Conservation (phyloP, 2,797 vertebrate genomes). For the Dromococcyx pavoninus region DNA sequence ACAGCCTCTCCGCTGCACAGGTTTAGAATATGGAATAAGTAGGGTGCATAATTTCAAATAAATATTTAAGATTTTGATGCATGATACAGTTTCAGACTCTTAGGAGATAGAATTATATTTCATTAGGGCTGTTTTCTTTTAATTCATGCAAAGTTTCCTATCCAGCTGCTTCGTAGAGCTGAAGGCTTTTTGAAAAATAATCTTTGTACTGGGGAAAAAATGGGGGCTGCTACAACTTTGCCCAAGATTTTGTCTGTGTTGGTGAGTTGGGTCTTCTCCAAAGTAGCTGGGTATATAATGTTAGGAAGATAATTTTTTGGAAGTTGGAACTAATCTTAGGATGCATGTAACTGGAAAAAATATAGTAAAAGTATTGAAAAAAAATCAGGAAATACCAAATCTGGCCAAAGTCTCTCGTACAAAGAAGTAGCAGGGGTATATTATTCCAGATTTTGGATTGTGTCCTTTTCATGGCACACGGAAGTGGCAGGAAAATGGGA, state of each 20-base stretch:
- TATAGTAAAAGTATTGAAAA: not conserved
- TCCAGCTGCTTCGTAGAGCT: not conserved
- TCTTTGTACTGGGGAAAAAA: not conserved
- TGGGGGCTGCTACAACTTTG: not conserved
- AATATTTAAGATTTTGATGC: conserved; percentile 80
- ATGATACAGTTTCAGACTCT: conserved; percentile 68
- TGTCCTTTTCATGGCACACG: not conserved
- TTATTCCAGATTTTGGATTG: not conserved
- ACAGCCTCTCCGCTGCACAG: conserved; percentile 64
- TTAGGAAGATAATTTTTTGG: not conserved
- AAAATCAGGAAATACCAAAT: not conserved
- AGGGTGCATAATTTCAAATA: conserved; percentile 79
- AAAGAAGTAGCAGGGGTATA: not conserved
- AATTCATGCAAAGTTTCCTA: conserved; percentile 1
- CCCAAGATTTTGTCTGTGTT: not conserved
- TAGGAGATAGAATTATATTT: conserved; percentile 41
- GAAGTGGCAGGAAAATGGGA: not conserved
- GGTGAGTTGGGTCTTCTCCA: not conserved
- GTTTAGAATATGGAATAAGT: conserved; percentile 78
- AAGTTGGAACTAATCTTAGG: not conserved
- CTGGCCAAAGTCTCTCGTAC: not conserved
- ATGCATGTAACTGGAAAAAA: not conserved
- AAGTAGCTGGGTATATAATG: not conserved
- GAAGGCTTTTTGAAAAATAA: not conserved
- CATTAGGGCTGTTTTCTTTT: conserved; percentile 19